phyloP scores from a whole-genome alignment of 2,888 invertebrate genomes.

The Dolichopus griseipennis region DNA sequence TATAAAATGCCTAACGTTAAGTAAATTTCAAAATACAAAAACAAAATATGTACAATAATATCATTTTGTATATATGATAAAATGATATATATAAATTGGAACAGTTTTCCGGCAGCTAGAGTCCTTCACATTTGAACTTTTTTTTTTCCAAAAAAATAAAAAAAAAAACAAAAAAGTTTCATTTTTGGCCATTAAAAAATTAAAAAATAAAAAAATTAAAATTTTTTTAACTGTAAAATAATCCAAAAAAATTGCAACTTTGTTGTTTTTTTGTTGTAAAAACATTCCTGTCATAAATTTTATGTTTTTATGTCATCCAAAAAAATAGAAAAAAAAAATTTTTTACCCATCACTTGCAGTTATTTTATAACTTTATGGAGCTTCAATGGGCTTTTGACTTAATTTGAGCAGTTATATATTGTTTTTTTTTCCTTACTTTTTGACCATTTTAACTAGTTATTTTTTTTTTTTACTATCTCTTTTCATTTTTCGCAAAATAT shows the following conservation, averaged over 20 bases:
- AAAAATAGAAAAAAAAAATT: neutral
- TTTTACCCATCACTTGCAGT: neutral
- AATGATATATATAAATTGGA: too few species aligned
- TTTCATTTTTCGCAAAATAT: neutral
- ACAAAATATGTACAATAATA: too few species aligned
- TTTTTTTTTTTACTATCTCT: neutral
- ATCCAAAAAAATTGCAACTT: neutral
- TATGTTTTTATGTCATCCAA: neutral
- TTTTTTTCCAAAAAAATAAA: neutral
- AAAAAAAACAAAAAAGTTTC: neutral
- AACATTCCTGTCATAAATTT: neutral
- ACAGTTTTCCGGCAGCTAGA: too few species aligned
- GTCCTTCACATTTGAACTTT: too few species aligned
- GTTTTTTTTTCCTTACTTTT: neutral
- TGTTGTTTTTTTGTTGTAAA: neutral
- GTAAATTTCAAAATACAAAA: too few species aligned
- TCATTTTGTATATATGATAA: too few species aligned
- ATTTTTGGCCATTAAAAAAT: too few species aligned
- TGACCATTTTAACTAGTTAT: too few species aligned
- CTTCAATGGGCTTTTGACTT: slow-evolving; percentile 4
- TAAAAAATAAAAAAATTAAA: too few species aligned
- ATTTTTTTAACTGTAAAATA: neutral
- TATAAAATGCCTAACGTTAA: too few species aligned
- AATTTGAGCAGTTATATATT: neutral
- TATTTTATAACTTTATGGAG: slow-evolving; percentile 3